Evolutionary conservation across 2,113 vertebrate species (phyloP).

Genomic region (Phylloscopus trochilus): DNA sequence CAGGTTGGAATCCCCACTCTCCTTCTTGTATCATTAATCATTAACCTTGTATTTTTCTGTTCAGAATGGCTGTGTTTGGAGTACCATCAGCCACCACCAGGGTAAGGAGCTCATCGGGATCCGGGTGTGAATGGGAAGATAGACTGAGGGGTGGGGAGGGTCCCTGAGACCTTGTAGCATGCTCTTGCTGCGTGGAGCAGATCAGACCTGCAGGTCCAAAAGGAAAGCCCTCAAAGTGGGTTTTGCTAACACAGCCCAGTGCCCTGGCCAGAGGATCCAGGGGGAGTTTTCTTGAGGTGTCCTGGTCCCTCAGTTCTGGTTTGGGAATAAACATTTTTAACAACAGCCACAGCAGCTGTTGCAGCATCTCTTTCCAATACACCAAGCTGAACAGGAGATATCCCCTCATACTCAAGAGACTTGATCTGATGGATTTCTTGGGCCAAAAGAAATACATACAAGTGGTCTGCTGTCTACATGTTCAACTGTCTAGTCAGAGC

Average conservation of each 20-base stretch:
- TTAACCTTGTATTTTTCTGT: background rate
- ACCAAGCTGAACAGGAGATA: background rate
- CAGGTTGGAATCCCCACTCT: rapidly evolving
- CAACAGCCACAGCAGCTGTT: background rate
- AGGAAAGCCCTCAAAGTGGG: background rate
- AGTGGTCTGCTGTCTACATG: background rate
- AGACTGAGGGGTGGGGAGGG: background rate
- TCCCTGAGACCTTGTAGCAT: rapidly evolving
- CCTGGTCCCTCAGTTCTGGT: background rate
- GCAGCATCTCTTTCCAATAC: background rate
- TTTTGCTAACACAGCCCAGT: background rate
- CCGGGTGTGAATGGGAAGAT: background rate
- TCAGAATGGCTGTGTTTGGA: background rate
- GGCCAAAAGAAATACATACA: background rate
- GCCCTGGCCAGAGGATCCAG: background rate
- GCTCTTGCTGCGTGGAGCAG: background rate
- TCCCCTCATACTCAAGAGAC: background rate
- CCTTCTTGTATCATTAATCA: background rate
- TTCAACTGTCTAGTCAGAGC: background rate
- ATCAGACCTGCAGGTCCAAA: rapidly evolving
- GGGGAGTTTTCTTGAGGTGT: background rate
- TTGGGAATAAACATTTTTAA: background rate
- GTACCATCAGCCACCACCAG: background rate
- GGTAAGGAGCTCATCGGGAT: background rate
- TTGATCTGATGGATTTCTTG: background rate